A percentile compares a stretch with the other conserved stretches of the same genome.
Conservation (phyloP, 1,140 invertebrate genomes). For the Melipona quadrifasciata region DNA sequence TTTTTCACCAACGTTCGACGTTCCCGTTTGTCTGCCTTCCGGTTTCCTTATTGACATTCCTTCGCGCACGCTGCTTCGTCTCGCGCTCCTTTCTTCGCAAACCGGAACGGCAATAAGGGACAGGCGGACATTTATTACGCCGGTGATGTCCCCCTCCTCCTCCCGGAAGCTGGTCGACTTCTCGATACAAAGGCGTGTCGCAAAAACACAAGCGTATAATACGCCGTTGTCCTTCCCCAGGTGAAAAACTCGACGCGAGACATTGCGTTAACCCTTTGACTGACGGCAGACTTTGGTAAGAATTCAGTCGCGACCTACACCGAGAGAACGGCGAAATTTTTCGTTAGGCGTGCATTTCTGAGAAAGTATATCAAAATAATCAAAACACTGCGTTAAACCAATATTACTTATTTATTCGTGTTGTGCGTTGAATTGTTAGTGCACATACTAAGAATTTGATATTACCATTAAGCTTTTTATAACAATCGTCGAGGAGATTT, state of each 20-base stretch:
- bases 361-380: too few relatives aligned
- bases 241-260: conserved; percentile 12
- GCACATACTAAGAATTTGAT: too few relatives aligned
- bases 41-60: conserved; percentile 30
- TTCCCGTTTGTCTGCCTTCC: conserved; percentile 33
- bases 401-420: too few relatives aligned
- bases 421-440: too few relatives aligned
- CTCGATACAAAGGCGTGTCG: conserved; percentile 38
- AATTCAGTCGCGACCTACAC: neutral
- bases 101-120: conserved; percentile 50
- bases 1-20: conserved; percentile 46
- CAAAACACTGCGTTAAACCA: too few relatives aligned
- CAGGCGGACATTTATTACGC: conserved; percentile 62
- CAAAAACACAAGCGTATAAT: neutral
- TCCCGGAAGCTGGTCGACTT: neutral
- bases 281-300: neutral
- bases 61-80: neutral
- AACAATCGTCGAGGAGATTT: too few relatives aligned
- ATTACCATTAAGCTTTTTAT: too few relatives aligned
- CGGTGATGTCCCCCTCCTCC: neutral
- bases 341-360: too few relatives aligned
- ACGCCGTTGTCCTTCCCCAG: neutral
- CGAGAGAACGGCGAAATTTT: too few relatives aligned
- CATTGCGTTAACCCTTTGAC: neutral
- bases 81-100: neutral